Conservation (phyloP, 2,797 vertebrate species). For the Myotis planiceps region DNA sequence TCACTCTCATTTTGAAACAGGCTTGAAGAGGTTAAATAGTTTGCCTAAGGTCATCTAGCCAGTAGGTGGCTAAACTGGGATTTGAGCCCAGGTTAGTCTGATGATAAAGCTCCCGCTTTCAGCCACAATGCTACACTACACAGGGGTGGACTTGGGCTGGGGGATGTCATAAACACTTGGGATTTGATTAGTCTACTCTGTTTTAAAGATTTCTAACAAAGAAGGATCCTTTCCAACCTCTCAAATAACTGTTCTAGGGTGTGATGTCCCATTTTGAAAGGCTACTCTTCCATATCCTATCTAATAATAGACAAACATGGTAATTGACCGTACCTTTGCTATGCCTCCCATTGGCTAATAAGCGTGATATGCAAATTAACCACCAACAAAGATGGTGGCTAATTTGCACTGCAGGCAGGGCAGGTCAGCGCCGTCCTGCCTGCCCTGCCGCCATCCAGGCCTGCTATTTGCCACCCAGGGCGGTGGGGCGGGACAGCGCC, state of each 20-base stretch:
- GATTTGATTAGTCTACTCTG: neutral
- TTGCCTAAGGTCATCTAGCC: neutral
- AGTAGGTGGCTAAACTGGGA: neutral
- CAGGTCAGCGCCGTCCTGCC: no score
- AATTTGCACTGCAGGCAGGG: no score
- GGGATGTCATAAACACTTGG: neutral
- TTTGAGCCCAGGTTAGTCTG: neutral
- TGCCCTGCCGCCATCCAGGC: no score
- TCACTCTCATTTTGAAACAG: neutral
- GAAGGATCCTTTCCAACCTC: neutral
- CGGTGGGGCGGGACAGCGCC: no score
- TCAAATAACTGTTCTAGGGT: neutral
- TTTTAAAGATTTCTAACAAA: constrained; percentile 24
- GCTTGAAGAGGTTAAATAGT: neutral
- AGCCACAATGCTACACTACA: fast-evolving
- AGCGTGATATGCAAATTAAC: no score
- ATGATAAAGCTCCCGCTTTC: neutral
- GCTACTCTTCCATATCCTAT: neutral
- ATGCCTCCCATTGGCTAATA: no score
- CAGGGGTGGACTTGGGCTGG: neutral
- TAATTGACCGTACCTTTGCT: no score
- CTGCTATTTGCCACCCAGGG: no score
- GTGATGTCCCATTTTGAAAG: neutral
- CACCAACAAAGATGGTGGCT: no score
- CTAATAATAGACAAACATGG: no score